Conservation (phyloP, 2,888 invertebrate species). For the Biston betularia region DNA sequence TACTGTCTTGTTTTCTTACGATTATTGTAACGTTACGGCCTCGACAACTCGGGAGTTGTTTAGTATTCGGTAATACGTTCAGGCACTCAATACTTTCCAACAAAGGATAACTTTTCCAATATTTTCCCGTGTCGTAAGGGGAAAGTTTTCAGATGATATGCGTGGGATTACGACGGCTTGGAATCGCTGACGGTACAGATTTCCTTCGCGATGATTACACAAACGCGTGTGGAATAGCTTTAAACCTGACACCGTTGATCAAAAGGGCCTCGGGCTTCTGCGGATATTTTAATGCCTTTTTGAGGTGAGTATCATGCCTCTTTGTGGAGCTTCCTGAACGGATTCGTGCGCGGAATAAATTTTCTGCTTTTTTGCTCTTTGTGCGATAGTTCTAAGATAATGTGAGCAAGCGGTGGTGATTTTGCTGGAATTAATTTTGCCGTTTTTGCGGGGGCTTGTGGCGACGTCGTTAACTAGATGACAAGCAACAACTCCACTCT, state of each 20-base stretch:
- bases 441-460: conserved; percentile 46
- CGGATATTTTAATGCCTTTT: conserved; percentile 61
- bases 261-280: conserved; percentile 56
- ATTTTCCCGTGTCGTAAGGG: conserved; percentile 52
- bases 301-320: conserved; percentile 54
- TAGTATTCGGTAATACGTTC: conserved; percentile 44
- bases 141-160: conserved; percentile 54
- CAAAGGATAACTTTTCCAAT: conserved; percentile 57
- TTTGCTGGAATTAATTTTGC: conserved; percentile 44
- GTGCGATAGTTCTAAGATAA: conserved; percentile 46
- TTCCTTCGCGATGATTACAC: conserved; percentile 66
- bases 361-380: conserved; percentile 44
- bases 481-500: conserved; percentile 42
- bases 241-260: conserved; percentile 57
- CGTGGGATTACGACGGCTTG: conserved; percentile 45
- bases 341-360: conserved; percentile 51
- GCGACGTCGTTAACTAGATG: conserved; percentile 47
- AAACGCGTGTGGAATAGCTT: conserved; percentile 64
- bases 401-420: conserved; percentile 37
- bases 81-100: conserved; percentile 44
- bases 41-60: conserved; percentile 29
- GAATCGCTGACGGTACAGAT: conserved; percentile 58
- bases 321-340: conserved; percentile 51
- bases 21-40: conserved; percentile 46
- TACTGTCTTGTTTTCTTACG: conserved; percentile 50